Base-by-base conservation (phyloP, 1,140 invertebrate species). In the Neuroterus valhalla region DNA sequence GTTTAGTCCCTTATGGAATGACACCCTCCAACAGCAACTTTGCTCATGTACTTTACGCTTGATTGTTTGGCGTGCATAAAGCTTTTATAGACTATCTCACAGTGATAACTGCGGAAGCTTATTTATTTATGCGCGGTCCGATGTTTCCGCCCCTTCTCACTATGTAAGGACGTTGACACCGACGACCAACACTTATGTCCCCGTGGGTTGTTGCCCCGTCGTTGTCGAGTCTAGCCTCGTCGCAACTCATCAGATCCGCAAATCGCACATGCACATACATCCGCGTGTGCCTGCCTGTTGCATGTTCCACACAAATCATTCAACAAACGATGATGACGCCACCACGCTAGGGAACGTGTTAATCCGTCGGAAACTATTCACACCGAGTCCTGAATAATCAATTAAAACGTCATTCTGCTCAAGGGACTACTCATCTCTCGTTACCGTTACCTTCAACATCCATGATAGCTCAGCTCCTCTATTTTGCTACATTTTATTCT, bases 121-220 rank as follows among this genome's bases (percentile, higher is more conserved):
- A 80, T 80, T 82, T 82, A 82, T 82, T 82, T 82, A 82, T 82
- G 79, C 74, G 48, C 74, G 71, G 68, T 80, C 55, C 74, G 72
- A 67, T 72, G 74, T 81, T 82, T 82, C 80, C 80, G 80, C 80
- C 80, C 80, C 78, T 81, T 82, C 78, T 79, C 73, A 50, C 66
- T 70, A 55, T 76, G 74, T 76, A 80, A 77, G 80, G 79, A 77
- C 80, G 74, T 82, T 82, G 77, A 77, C 79, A 81, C 78, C 55
- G 72, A 73, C 79, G 66, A 76, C 71, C 66, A 69, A 74, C 74
- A 73, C 70, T 72, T 79, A 71, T 74, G 77, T 79, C 72, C 66
- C 72, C 55, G 55, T 44, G 66, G 23, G 67, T 71, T 72, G 74
- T 48, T 69, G 46, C 66, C 66, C 69, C 69, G 77, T 75, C 77